Percentiles rank a stretch among this genome's conserved stretches.
These are phyloP conservation scores for Scaeva pyrastri DNA, from an alignment of 2,888 invertebrate species.

Conservation along the genomic window DNA sequence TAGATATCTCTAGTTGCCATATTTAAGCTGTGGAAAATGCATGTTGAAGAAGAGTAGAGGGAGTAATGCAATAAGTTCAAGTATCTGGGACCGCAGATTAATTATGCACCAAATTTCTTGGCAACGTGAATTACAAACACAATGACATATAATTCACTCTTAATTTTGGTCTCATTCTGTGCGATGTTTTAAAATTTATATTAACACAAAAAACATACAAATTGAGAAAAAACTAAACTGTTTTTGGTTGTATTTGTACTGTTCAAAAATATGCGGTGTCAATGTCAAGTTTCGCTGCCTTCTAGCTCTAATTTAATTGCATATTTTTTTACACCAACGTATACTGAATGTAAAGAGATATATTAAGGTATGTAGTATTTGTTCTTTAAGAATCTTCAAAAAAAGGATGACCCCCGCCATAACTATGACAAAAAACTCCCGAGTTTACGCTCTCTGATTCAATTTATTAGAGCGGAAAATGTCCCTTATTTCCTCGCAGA, in stretches of 20 bases:
- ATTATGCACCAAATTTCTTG: no score
- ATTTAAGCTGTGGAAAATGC: no score
- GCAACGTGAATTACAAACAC: no score
- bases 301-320: background rate
- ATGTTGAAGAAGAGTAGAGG: no score
- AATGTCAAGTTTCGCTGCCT: background rate
- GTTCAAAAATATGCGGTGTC: slow-evolving; percentile 10
- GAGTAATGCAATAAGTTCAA: no score
- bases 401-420: slow-evolving; percentile 44
- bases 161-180: no score
- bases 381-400: background rate
- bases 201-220: background rate
- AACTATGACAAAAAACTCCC: slow-evolving; percentile 72
- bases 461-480: slow-evolving; percentile 82
- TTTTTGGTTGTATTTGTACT: background rate
- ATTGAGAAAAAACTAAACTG: background rate
- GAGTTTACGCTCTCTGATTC: slow-evolving; percentile 82
- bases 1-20: no score
- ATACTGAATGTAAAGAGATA: no score
- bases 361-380: background rate
- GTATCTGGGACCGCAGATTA: no score
- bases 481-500: slow-evolving; percentile 69
- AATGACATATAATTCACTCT: no score
- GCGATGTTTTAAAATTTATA: background rate
- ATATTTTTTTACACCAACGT: slow-evolving; percentile 2